These are phyloP conservation scores for Melanerpes formicivorus DNA, from an alignment of 2,113 vertebrate genomes.

Conservation along the genomic window DNA sequence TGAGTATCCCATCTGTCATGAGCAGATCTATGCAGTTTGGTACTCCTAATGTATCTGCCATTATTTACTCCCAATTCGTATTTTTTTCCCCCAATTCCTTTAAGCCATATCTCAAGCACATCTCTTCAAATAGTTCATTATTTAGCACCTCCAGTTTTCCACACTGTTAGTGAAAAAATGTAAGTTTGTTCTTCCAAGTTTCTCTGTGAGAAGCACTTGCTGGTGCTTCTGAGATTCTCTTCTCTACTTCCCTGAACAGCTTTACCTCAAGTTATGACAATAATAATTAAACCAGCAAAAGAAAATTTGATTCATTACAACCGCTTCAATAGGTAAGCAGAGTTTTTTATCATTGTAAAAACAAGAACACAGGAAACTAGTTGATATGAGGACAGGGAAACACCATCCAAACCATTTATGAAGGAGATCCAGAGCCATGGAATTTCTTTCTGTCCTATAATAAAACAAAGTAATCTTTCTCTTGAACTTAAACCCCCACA, in stretches of 20 bases:
- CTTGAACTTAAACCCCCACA: neutral
- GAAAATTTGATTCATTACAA: neutral
- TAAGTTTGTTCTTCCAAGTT: neutral
- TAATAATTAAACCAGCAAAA: neutral
- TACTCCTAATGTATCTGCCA: neutral
- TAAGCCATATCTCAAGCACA: neutral
- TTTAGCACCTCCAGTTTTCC: neutral
- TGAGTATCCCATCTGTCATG: neutral
- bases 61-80: neutral
- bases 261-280: neutral
- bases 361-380: neutral
- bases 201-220: neutral
- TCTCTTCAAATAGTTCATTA: neutral
- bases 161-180: neutral
- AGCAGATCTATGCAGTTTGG: neutral
- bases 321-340: neutral
- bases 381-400: neutral
- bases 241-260: neutral
- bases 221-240: neutral
- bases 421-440: neutral
- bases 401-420: neutral
- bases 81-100: neutral
- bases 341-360: neutral
- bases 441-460: neutral
- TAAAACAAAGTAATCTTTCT: neutral